These are phyloP conservation scores for Fregata magnificens DNA, from an alignment of 2,113 vertebrate species.

Conservation along the genomic window DNA sequence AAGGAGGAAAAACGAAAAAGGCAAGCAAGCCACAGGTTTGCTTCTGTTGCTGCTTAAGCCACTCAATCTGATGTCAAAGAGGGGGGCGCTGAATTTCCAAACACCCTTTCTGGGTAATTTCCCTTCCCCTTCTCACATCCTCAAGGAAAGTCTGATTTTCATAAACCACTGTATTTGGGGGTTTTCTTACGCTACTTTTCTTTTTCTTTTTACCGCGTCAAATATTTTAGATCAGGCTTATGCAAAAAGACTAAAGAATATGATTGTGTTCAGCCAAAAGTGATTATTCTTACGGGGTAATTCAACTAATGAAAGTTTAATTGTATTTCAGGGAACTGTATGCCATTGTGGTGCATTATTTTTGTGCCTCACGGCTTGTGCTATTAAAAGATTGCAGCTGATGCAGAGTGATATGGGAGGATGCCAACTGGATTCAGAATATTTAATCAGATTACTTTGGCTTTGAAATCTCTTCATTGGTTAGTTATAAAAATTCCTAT, in stretches of 20 bases:
- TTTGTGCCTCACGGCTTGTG: background rate
- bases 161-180: background rate
- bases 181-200: background rate
- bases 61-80: background rate
- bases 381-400: conserved; percentile 32
- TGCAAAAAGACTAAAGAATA: background rate
- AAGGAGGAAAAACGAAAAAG: background rate
- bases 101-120: background rate
- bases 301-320: background rate
- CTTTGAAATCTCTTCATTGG: conserved; percentile 10
- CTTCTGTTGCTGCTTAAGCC: background rate
- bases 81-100: background rate
- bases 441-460: conserved; percentile 33
- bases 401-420: background rate
- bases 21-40: background rate
- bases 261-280: background rate
- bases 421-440: conserved; percentile 12
- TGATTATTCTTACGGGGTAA: background rate
- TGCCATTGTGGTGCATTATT: background rate
- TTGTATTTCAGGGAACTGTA: background rate
- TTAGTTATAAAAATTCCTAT: conserved; percentile 8
- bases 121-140: background rate
- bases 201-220: background rate
- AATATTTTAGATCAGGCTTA: background rate
- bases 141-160: background rate